phyloP scores from a whole-genome alignment of 1,140 invertebrate species.

The Lepidurus arcticus region DNA sequence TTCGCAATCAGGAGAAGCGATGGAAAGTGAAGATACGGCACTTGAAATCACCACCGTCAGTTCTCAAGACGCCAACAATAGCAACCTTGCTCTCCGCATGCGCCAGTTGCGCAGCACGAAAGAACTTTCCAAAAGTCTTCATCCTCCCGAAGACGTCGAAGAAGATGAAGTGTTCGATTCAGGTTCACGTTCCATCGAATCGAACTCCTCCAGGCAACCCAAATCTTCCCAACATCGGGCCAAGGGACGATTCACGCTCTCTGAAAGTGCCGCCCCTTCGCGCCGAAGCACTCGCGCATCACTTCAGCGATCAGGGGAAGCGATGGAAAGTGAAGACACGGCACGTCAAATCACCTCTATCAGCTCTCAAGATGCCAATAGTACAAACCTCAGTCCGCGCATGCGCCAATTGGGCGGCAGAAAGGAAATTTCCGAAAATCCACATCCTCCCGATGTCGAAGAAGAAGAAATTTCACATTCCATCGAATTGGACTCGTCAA shows the following conservation, averaged over 20 bases:
- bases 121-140: no score
- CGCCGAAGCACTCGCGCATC: no score
- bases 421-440: background rate
- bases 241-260: no score
- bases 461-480: background rate
- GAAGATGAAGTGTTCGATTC: no score
- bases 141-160: no score
- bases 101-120: background rate
- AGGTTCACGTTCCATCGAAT: no score
- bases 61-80: background rate
- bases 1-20: background rate
- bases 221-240: no score
- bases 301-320: background rate
- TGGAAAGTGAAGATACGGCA: background rate
- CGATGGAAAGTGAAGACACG: background rate
- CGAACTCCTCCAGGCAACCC: no score
- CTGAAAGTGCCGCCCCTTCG: no score
- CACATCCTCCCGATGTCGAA: background rate
- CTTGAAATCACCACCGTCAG: background rate
- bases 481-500: background rate
- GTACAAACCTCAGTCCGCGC: background rate
- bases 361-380: background rate
- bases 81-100: background rate
- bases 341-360: background rate
- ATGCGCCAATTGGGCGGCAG: background rate